Evolutionary conservation across 2,113 vertebrate species (phyloP), one percentile per base, ranked within the genome.

Genomic region (Chrysochloris asiatica): DNA sequence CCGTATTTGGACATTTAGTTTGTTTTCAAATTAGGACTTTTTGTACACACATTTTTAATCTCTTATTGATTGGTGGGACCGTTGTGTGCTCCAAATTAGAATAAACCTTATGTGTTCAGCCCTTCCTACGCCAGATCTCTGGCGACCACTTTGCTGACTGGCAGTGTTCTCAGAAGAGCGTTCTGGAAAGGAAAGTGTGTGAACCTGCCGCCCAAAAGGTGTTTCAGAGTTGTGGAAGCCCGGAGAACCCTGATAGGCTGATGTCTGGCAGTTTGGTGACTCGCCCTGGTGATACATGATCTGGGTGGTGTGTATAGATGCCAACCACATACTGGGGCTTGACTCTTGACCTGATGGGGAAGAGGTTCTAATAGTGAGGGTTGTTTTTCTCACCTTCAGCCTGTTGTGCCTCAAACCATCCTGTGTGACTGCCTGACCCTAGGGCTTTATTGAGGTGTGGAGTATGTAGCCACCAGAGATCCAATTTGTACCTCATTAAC

Each of bases 401-500:
- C 59, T 38, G 19, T 43, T 22, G 56, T 69, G 26, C 19, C 47
- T 88, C 38, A 24, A 30, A 47, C 41, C 56, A 22, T 63, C 86
- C 83, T 43, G 16, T 47, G 21, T 69, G 86, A 79, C 36, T 79
- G 3, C 43, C 71, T 43, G 38, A 47, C 83, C 71, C 71, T 83
- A 50, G 65, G 59, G 76, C 41, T 90, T 92, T 91, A 54, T 81
- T 79, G 26, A 94, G 77, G 65, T 54, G 73, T 54, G 73, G 19
- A 89, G 56, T 92, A 81, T 71, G 87, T 93, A 69, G 72, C 67
- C 75, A 77, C 89, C 71, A 47, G 48, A 67, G 91, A 77, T 67
- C 67, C 10, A n/a, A 12, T 78, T 92, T 84, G 48, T 89, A 83
- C 41, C 47, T 94, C 52, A 36, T 81, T 91, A 75, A 67, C n/a